Evolutionary conservation across 2,113 vertebrate genomes (phyloP), one percentile per base, ranked within the genome.

Genomic region (Thermophis baileyi): DNA sequence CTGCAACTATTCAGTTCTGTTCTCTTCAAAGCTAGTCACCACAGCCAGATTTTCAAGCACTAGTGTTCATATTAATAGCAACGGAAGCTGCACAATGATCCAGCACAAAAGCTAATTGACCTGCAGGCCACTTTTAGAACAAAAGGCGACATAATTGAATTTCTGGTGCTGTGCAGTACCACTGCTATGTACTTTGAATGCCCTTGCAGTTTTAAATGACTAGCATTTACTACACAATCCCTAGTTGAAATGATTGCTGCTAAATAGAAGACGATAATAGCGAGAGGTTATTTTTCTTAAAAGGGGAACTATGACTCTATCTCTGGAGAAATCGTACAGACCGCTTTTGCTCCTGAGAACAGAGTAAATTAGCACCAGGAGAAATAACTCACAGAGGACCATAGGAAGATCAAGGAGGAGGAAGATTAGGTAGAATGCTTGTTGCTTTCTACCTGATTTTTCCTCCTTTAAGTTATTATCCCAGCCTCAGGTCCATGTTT

Each of bases 41-140:
- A 22, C 16, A 63, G 89, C 54, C 54, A 93, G n/a, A 25, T 87
- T 87, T 90, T 49, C 46, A 49, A 90, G 89, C 8, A 10, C 35
- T 53, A 89, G 44, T 3, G 16, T 60, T 85, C 12, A 44, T 89
- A 87, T 54, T 87, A 87, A 93, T 93, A 87, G 53, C 74, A 90
- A 85, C 50, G 54, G 30, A 89, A 93, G 47, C 89, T 93, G 81
- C 54, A 51, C 89, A 93, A 87, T 87, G 81, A 90, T 87, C 89
- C 89, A 90, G 87, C 89, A 90, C 74, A 93, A 93, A 93, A 93
- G 89, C 89, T 93, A 93, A 93, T 93, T 93, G 92, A 93, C 89
- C 92, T 87, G 46, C 44, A 93, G 46, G 49, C 74, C 81, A 90
- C 74, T 93, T 86, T 90, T 86, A 63, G 89, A 93, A 90, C 92